Evolutionary conservation across 2,888 invertebrate genomes (phyloP).

Genomic region (Tetrapedia diversipes): DNA sequence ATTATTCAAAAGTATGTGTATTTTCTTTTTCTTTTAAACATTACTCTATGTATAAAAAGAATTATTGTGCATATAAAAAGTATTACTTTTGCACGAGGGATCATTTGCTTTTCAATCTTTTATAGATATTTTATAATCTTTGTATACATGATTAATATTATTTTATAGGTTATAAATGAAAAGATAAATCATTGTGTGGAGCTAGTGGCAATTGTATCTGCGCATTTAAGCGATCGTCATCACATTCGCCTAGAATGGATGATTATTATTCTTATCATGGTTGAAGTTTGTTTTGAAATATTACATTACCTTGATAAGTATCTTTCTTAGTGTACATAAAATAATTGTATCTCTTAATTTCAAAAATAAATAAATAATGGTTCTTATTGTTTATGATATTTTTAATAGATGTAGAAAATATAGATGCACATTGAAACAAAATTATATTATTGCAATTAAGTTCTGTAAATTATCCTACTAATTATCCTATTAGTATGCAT

Average conservation of each 20-base stretch:
- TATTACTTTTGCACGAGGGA: too few relatives aligned
- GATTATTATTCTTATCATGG: constrained; percentile 97
- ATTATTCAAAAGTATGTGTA: too few relatives aligned
- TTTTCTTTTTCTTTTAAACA: too few relatives aligned
- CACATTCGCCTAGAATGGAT: constrained; percentile 98
- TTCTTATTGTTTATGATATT: not conserved
- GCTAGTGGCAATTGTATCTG: constrained; percentile 93
- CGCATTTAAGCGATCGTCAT: constrained; percentile 95
- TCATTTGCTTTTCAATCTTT: too few relatives aligned
- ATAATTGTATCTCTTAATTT: not conserved
- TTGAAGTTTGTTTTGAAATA: constrained; percentile 95
- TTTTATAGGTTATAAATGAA: constrained; percentile 94
- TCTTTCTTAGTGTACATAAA: constrained; percentile 55
- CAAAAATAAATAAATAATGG: not conserved
- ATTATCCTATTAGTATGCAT: too few relatives aligned
- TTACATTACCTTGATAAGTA: constrained; percentile 90
- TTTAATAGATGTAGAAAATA: not conserved
- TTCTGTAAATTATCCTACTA: too few relatives aligned
- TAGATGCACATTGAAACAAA: constrained; percentile 25
- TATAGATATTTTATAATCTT: not conserved
- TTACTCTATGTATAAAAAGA: too few relatives aligned
- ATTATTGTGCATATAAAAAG: not conserved
- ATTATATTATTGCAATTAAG: constrained; percentile 2
- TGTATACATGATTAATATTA: constrained; percentile 29
- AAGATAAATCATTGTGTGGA: constrained; percentile 97